Base-by-base conservation (phyloP, 2,797 vertebrate genomes). In the Agapornis canus region DNA sequence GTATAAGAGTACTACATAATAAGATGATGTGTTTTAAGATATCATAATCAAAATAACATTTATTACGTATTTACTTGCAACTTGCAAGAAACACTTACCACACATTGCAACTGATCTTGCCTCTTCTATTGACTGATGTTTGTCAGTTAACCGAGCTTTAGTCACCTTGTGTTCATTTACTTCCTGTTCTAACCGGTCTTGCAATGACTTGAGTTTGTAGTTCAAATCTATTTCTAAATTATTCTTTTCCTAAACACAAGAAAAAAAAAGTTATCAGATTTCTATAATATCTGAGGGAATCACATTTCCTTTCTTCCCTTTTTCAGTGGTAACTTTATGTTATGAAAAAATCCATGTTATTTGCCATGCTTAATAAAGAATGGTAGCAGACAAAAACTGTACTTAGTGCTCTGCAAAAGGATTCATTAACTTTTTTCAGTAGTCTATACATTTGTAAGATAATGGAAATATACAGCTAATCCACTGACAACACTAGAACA, bases 161-260 rank as follows among this genome's bases (percentile, higher is more conserved):
- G 99, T 99, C 98, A 99, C 98, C 90, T 98, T 98, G 97, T 99
- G 99, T 94, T 99, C 99, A 5, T 98, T 99, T 90, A 99, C 96
- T 82, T 99, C 99, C 97, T 99, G 99, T 92, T 99, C 99, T 97
- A 99, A 97, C 26, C 98, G 98, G 90, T 99, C 99, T 97, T 99
- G 99, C 93, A 99, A 97, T 6, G 98, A 99, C 96, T 99, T 99
- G 77, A 99, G 98, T 92, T 99, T 99, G 97, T 99, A 99, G 97
- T 99, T 99, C 97, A 99, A 98, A 97, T 99, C 99, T 79, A 99
- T 99, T 98, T 99, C 99, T 96, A 99, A 97, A 96, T 98, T 99
- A 98, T 99, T 99, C 97, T 99, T 99, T 96, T 99, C 99, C 99
- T 99, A 90, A 68, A 91, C 91, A 82, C 83, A 82, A 77, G 42